Evolutionary conservation across 2,113 vertebrate species (phyloP).

Genomic region (Taurulus bubalis): DNA sequence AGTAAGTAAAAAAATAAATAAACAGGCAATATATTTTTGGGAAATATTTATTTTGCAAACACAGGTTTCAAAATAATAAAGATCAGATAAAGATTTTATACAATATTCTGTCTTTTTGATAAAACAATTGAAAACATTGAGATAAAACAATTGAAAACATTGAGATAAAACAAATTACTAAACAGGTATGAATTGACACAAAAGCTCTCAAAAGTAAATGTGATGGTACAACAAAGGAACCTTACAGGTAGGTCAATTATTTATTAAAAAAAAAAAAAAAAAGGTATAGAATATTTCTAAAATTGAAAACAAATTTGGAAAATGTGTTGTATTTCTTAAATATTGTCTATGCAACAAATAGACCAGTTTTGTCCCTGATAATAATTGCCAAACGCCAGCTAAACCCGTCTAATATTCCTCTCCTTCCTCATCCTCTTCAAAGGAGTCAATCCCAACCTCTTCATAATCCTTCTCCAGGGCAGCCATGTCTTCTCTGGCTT

Average conservation of each 20-base stretch:
- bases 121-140: too few relatives aligned
- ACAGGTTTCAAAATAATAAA: slow-evolving; percentile 9
- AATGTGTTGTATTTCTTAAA: background rate
- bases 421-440: slow-evolving; percentile 74
- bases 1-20: background rate
- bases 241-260: background rate
- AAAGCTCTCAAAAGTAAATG: background rate
- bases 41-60: slow-evolving; percentile 48
- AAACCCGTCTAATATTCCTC: slow-evolving; percentile 70
- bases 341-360: slow-evolving; percentile 7
- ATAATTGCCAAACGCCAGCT: background rate
- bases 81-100: background rate
- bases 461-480: slow-evolving; percentile 82
- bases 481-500: slow-evolving; percentile 81
- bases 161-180: background rate
- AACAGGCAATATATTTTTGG: background rate
- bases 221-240: background rate
- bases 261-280: background rate
- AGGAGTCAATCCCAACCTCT: slow-evolving; percentile 77
- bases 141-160: too few relatives aligned
- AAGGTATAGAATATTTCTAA: background rate
- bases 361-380: slow-evolving; percentile 3
- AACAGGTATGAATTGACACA: background rate
- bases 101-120: background rate
- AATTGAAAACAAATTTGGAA: slow-evolving; percentile 10